Evolutionary conservation across 2,113 vertebrate species (phyloP).

Genomic region (Muntiacus reevesi): DNA sequence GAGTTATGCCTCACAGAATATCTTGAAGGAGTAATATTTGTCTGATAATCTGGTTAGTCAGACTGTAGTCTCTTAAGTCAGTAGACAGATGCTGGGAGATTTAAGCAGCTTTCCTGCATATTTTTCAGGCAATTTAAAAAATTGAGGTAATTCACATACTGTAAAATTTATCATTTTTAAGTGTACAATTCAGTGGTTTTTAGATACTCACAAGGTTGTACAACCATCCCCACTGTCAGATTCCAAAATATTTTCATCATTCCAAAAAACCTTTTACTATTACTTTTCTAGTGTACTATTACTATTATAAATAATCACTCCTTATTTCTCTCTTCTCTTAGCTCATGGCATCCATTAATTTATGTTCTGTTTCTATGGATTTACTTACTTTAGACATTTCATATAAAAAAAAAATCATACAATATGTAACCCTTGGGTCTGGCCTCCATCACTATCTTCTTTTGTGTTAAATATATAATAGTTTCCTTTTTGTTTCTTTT

Average conservation of each 20-base stretch:
- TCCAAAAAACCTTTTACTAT: not conserved
- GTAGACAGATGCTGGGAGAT: not conserved
- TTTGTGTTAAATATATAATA: not conserved
- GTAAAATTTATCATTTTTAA: not conserved
- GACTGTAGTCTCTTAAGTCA: not conserved
- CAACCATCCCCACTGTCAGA: not conserved
- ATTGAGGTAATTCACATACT: not conserved
- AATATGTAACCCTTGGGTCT: not conserved
- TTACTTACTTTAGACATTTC: not conserved
- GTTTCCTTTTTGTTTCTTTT: not conserved
- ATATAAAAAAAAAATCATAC: not conserved
- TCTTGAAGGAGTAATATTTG: not conserved
- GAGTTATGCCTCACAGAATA: not conserved
- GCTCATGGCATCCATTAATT: not conserved
- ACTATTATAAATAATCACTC: not conserved
- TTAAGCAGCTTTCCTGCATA: not conserved
- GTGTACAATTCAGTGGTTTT: not conserved
- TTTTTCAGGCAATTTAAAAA: not conserved
- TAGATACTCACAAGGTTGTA: not conserved
- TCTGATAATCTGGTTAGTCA: not conserved
- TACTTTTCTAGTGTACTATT: not conserved
- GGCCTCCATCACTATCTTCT: not conserved
- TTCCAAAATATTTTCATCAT: not conserved
- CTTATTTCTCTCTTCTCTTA: not conserved
- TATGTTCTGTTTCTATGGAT: not conserved